Percentiles rank a stretch among this genome's conserved stretches.
Evolutionary conservation across 2,797 vertebrate genomes (phyloP).

Genomic region (Chromobotia macracanthus): DNA sequence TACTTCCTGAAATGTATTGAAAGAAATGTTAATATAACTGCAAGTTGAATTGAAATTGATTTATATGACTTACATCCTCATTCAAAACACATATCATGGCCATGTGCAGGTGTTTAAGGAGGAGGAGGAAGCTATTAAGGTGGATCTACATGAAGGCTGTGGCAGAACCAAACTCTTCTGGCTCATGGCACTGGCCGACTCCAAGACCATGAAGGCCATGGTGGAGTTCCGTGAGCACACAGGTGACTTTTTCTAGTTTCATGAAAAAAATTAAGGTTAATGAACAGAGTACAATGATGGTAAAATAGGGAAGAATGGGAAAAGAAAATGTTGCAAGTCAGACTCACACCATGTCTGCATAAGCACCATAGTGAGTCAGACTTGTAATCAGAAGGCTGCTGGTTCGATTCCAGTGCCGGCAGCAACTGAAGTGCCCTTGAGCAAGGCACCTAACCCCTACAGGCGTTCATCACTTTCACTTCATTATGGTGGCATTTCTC

Average conservation of each 20-base stretch:
- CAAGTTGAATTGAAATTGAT: neutral
- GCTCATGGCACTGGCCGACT: constrained; percentile 98
- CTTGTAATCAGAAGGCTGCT: no score
- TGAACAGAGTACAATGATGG: neutral
- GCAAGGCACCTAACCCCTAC: no score
- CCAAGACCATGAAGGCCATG: constrained; percentile 99
- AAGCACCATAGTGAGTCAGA: no score
- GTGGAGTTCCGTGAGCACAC: constrained; percentile 99
- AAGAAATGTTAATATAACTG: neutral
- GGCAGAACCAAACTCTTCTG: constrained; percentile 98
- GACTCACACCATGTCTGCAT: no score
- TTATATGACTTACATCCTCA: neutral
- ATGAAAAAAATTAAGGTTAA: neutral
- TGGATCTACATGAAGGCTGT: constrained; percentile 98
- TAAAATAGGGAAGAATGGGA: neutral
- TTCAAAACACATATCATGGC: neutral
- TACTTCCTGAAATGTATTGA: neutral
- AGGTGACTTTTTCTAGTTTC: constrained; percentile 74
- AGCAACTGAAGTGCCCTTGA: no score
- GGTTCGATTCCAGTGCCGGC: no score
- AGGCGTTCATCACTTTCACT: no score
- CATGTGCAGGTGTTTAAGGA: constrained; percentile 94
- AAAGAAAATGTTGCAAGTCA: no score
- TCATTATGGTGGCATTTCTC: no score
- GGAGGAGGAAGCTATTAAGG: constrained; percentile 99